Evolutionary conservation across 1,140 invertebrate species (phyloP), one percentile per base, ranked within the genome.

Genomic region (Drosophila arawakana): DNA sequence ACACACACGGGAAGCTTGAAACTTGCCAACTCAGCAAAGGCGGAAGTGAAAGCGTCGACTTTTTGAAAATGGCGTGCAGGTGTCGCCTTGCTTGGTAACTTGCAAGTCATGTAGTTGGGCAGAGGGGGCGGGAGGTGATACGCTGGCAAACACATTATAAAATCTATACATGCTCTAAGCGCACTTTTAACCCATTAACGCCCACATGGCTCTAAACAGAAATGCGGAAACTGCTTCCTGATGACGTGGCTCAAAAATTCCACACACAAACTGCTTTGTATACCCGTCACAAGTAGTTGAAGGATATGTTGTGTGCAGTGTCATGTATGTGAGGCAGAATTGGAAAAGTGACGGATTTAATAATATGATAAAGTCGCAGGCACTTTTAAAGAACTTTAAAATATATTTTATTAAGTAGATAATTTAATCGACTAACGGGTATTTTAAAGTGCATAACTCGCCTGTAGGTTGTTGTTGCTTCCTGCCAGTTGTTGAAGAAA

Each of bases 111-210:
- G 83, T 66, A 67, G 73, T 41, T 58, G 59, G 41, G 10, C 0
- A 30, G 18, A 7, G 18, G 9, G 7, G n/a, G 50, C 9, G 49
- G 66, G 46, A 54, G 54, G 6, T 11, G 1, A 18, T 21, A 34
- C 13, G 18, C 15, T 71, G 52, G 82, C 82, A 86, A 86, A 86
- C 83, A 86, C 83, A 86, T 86, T 86, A 86, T 71, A 79, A 88
- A 86, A 86, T 86, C 82, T 86, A 86, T 86, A 86, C 82, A 82
- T 76, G 82, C 79, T 88, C 73, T 73, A 76, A 88, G 82, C 82
- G 82, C 82, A 86, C 82, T 86, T 88, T 86, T 86, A 86, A 86
- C 82, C 83, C 82, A 86, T 86, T 86, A 86, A 86, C 82, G 82
- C 82, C 76, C 78, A 54, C 76, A 47, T 35, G 35, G 25, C 18